phyloP scores from a whole-genome alignment of 2,888 invertebrate species.

The Lycia hirtaria region DNA sequence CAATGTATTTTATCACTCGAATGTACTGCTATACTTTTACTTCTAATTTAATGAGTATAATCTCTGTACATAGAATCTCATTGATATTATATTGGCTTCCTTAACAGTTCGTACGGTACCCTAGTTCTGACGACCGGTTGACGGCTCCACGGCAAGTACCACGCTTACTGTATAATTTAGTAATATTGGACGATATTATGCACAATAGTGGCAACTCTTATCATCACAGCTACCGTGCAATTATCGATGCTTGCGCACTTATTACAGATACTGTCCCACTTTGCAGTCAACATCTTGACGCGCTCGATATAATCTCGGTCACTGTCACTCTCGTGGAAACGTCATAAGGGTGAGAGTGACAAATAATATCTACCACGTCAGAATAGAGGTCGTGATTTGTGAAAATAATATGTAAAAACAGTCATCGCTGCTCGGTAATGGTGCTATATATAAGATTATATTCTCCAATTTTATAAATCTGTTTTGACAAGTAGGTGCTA shows the following conservation, averaged over 20 bases:
- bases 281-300: conserved; percentile 13
- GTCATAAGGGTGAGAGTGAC: neutral
- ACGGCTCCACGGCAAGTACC: conserved; percentile 38
- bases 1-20: too few relatives aligned
- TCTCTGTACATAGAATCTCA: neutral
- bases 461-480: neutral
- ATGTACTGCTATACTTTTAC: too few relatives aligned
- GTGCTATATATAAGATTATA: neutral
- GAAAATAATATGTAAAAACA: conserved; percentile 70
- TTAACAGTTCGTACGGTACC: conserved; percentile 13
- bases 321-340: neutral
- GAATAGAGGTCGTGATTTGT: neutral
- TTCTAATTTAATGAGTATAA: too few relatives aligned
- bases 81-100: neutral
- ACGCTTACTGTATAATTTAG: conserved; percentile 70
- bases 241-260: conserved; percentile 67
- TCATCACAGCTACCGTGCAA: conserved; percentile 71
- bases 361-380: neutral
- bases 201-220: conserved; percentile 76
- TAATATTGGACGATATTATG: conserved; percentile 76
- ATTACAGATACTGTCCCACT: conserved; percentile 58
- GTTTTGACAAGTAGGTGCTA: neutral
- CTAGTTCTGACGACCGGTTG: conserved; percentile 53
- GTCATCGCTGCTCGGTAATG: neutral
- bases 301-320: neutral